Conservation (phyloP, 2,113 vertebrate species). For the Oncorhynchus nerka region DNA sequence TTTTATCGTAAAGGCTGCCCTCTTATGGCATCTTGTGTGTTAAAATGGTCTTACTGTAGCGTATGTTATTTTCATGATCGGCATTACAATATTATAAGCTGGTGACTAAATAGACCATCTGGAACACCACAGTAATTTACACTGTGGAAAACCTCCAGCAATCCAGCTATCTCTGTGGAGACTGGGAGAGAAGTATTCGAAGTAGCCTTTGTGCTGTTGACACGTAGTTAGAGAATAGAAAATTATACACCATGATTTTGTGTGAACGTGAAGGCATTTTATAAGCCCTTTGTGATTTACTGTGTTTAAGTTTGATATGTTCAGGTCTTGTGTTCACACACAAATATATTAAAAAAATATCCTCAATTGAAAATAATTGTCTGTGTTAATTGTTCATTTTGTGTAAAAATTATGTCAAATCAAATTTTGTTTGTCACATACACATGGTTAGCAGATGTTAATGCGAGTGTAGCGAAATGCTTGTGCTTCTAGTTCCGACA, state of each 20-base stretch:
- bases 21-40: background rate
- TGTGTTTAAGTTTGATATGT: background rate
- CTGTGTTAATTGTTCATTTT: constrained; percentile 55
- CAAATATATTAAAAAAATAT: background rate
- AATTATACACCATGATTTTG: background rate
- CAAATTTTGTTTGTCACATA: too few relatives aligned
- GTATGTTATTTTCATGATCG: background rate
- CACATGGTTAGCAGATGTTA: too few relatives aligned
- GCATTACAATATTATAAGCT: background rate
- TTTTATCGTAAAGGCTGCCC: background rate
- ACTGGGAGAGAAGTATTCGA: background rate
- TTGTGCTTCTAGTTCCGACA: too few relatives aligned
- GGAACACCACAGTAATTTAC: background rate
- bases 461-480: too few relatives aligned
- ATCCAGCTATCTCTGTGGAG: background rate
- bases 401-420: constrained; percentile 63
- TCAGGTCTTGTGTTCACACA: constrained; percentile 1
- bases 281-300: background rate
- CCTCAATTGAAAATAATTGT: constrained; percentile 18
- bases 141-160: background rate
- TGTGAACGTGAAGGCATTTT: background rate
- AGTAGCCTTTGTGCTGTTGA: background rate
- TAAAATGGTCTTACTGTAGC: background rate
- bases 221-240: background rate
- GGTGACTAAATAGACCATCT: background rate